Percentiles rank a stretch among this genome's conserved stretches.
Evolutionary conservation across 2,797 vertebrate genomes (phyloP).

Genomic region (Acomys russatus): DNA sequence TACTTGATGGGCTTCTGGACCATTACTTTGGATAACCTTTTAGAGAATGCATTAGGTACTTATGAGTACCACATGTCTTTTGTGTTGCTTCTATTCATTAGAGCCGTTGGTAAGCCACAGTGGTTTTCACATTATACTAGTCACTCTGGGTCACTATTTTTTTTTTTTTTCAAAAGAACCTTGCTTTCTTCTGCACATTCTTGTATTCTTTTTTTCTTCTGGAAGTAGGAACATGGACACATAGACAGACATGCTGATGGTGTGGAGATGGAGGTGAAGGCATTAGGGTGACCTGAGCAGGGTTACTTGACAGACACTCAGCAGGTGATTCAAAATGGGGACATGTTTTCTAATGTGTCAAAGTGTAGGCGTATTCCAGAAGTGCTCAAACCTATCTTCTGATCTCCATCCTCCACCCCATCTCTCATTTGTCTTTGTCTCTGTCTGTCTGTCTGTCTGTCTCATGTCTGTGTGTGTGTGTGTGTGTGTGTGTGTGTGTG

Average conservation of each 20-base stretch:
- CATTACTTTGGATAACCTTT: constrained; percentile 25
- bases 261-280: not conserved
- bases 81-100: not conserved
- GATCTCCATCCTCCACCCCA: not conserved
- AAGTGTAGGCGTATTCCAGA: constrained; percentile 20
- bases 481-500: not conserved
- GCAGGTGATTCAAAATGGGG: not conserved
- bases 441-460: too few species aligned
- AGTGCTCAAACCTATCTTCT: not conserved
- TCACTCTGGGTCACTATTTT: not conserved
- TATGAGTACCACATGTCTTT: not conserved
- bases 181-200: constrained; percentile 11
- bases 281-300: not conserved
- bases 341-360: not conserved
- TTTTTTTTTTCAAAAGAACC: constrained; percentile 14
- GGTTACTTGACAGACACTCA: not conserved
- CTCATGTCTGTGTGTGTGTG: not conserved
- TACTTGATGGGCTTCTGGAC: constrained; percentile 44
- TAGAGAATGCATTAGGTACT: not conserved
- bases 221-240: constrained; percentile 20
- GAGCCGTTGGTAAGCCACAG: not conserved
- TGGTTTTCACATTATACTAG: not conserved
- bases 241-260: not conserved
- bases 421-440: not conserved
- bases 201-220: not conserved